These are phyloP conservation scores for Folsomia manolachei DNA, from an alignment of 2,888 invertebrate species.

Conservation along the genomic window DNA sequence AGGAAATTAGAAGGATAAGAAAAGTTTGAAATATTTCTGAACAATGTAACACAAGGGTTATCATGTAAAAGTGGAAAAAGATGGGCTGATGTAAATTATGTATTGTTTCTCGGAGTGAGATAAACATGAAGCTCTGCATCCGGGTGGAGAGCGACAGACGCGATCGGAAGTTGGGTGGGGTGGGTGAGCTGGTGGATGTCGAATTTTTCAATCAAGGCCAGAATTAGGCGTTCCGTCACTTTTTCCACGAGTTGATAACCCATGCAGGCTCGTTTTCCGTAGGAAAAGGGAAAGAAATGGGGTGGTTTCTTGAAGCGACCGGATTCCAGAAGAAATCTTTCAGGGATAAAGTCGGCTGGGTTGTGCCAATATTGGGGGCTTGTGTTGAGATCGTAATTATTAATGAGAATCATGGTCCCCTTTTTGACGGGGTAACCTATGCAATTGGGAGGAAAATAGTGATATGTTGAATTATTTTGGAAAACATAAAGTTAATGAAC, in stretches of 20 bases:
- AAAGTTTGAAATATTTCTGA: no score
- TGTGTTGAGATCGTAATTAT: conserved; percentile 76
- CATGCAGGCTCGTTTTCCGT: conserved; percentile 80
- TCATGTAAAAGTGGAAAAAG: no score
- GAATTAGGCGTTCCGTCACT: conserved; percentile 58
- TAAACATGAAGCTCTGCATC: conserved; percentile 39
- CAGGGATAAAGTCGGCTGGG: conserved; percentile 70
- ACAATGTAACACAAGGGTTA: no score
- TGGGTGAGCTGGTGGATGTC: conserved; percentile 32
- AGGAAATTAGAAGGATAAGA: no score
- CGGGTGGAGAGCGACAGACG: conserved; percentile 48
- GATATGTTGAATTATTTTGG: neutral
- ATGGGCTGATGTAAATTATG: no score
- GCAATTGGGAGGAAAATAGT: conserved; percentile 29
- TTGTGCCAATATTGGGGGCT: conserved; percentile 70
- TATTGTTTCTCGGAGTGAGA: conserved; percentile 38
- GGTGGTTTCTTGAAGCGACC: conserved; percentile 63
- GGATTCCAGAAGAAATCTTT: conserved; percentile 64
- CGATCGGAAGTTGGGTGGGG: conserved; percentile 41
- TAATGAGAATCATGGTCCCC: conserved; percentile 77
- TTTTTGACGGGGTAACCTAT: conserved; percentile 71
- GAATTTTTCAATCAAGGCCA: conserved; percentile 40
- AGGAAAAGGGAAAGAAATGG: conserved; percentile 80
- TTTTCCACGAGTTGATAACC: conserved; percentile 76
- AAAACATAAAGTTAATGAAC: no score